These are phyloP conservation scores for Ichneumoninae sp. DNA, from an alignment of 2,888 invertebrate genomes.

Conservation along the genomic window DNA sequence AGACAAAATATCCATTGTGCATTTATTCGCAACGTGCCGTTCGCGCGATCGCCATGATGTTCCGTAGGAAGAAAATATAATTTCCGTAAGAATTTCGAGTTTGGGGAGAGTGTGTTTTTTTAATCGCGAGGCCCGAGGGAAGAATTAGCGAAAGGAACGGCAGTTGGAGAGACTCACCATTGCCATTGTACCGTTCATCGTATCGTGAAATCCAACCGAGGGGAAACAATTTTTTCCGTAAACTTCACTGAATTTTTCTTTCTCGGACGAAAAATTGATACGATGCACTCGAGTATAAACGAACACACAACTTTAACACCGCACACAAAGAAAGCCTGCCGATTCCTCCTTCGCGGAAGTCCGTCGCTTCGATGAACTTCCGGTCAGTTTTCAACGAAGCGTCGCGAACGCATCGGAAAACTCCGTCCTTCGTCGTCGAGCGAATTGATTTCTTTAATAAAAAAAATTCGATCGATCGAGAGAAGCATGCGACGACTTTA, in stretches of 20 bases:
- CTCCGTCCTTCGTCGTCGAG: not conserved
- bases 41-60: slow-evolving; percentile 70
- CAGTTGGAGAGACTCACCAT: slow-evolving; percentile 77
- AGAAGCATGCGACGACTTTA: not conserved
- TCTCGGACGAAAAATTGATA: slow-evolving; percentile 26
- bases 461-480: not conserved
- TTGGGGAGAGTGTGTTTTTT: not conserved
- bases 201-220: slow-evolving; percentile 64
- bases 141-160: not conserved
- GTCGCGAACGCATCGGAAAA: not conserved
- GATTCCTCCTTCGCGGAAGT: slow-evolving; percentile 73
- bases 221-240: slow-evolving; percentile 48
- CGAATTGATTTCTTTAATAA: not conserved
- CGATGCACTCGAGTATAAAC: slow-evolving; percentile 43
- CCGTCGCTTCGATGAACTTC: slow-evolving; percentile 24
- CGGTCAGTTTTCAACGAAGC: slow-evolving; percentile 5
- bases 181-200: slow-evolving; percentile 82
- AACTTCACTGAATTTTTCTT: slow-evolving; percentile 39
- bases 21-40: not conserved
- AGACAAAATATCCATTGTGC: not conserved
- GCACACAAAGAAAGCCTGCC: slow-evolving; percentile 48
- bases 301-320: slow-evolving; percentile 26
- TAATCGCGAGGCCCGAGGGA: not conserved
- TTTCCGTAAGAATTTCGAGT: not conserved
- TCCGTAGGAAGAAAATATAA: slow-evolving; percentile 3